Evolutionary conservation across 2,797 vertebrate genomes (phyloP), one percentile per base, ranked within the genome.

Genomic region (Urophycis tenuis): DNA sequence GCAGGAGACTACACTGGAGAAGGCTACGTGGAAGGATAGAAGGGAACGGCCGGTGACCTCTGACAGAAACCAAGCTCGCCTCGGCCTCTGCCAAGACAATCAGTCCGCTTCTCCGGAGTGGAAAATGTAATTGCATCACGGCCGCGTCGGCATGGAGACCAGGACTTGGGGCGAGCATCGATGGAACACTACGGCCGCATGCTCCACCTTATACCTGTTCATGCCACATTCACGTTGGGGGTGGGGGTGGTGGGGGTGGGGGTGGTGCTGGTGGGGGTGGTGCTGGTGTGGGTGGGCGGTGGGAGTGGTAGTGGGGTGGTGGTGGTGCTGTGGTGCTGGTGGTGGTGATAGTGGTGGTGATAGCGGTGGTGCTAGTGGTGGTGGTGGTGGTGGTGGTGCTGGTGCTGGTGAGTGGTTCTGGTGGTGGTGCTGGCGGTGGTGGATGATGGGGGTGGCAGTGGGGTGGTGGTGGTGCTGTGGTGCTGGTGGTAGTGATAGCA

Each of bases 401-500:
- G 81, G 74, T 77, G 83, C 81, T 77, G 86, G 75, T n/a, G n/a
- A n/a, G 81, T 77, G 86, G 75, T 84, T 74, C 12, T 32, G 74
- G 75, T 35, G 82, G 70, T 75, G 81, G 81, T 22, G 49, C 5
- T 22, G 19, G 8, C 10, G 12, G 22, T n/a, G 60, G 2, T 32
- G 67, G n/a, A n/a, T n/a, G n/a, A n/a, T n/a, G n/a, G n/a, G n/a
- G n/a, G n/a, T n/a, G n/a, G n/a, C n/a, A n/a, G n/a, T n/a, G 25
- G 15, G 30, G 10, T 84, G 81, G 74, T 77, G 83, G 81, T 77
- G 86, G 75, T n/a, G n/a, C n/a, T 83, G 75, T 85, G 89, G 92
- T 94, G 92, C 98, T 99, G 93, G 81, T 77, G 86, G 75, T 84
- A 74, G 7, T 32, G 74, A 74, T 35, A 81, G 70, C 75, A 80